These are phyloP conservation scores for Erynnis tages DNA, from an alignment of 2,888 invertebrate genomes.

Conservation along the genomic window DNA sequence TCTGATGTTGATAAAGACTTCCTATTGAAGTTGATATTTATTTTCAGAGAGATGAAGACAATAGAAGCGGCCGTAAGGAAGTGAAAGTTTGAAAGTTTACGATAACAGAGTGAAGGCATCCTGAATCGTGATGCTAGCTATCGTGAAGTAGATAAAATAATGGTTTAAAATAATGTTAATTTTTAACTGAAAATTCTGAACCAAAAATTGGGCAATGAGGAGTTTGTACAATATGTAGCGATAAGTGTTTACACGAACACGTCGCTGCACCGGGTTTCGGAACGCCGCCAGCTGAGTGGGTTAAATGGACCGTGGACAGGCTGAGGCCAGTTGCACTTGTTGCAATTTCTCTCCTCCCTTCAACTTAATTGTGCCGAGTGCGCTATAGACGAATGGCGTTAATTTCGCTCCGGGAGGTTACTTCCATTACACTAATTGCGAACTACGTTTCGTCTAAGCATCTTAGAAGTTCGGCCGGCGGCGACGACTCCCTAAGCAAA, in stretches of 20 bases:
- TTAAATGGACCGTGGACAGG: slow-evolving; percentile 72
- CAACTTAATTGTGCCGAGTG: slow-evolving; percentile 71
- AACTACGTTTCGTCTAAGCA: slow-evolving; percentile 76
- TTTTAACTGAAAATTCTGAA: not conserved
- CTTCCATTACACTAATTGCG: slow-evolving; percentile 80
- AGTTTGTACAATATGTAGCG: slow-evolving; percentile 37
- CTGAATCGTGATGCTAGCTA: too few species aligned
- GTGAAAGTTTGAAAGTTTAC: not conserved
- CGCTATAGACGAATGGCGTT: slow-evolving; percentile 71
- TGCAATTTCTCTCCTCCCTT: slow-evolving; percentile 72
- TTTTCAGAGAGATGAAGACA: slow-evolving; percentile 11
- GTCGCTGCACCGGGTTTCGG: slow-evolving; percentile 49
- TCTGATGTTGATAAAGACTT: slow-evolving; percentile 6
- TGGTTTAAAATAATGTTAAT: too few species aligned
- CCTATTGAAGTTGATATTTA: slow-evolving; percentile 3
- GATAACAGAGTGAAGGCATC: too few species aligned
- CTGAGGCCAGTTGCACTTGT: slow-evolving; percentile 70
- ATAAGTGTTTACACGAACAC: slow-evolving; percentile 50
- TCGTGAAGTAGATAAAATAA: not conserved
- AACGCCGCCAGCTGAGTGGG: slow-evolving; percentile 61
- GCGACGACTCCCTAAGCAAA: slow-evolving; percentile 66
- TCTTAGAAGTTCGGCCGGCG: slow-evolving; percentile 67
- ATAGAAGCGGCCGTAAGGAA: not conserved
- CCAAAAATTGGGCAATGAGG: slow-evolving; percentile 30
- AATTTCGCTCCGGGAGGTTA: slow-evolving; percentile 69